Conservation (phyloP, 2,888 invertebrate species). For the Teleogryllus oceanicus region DNA sequence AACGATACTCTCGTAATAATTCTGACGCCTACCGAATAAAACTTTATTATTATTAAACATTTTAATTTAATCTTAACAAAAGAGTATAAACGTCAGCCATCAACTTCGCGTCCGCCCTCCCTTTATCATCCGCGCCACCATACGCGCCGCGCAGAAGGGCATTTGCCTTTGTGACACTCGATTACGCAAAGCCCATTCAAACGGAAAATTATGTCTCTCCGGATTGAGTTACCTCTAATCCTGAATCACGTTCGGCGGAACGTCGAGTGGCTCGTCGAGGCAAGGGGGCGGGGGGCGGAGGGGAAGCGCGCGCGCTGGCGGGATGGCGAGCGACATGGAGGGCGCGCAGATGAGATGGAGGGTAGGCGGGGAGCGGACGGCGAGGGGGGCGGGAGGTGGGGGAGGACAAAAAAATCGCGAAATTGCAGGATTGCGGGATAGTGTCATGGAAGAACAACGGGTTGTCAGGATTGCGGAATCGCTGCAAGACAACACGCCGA, state of each 20-base stretch:
- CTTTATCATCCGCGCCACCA: not conserved
- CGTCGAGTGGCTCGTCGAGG: not conserved
- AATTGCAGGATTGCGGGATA: no score
- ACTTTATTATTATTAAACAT: not conserved
- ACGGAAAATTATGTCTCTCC: conserved; percentile 3
- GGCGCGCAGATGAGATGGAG: no score
- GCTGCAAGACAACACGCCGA: no score
- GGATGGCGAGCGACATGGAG: not conserved
- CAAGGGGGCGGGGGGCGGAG: not conserved
- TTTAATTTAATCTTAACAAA: not conserved
- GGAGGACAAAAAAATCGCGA: no score
- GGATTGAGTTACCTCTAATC: conserved; percentile 11
- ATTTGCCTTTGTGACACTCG: conserved; percentile 10
- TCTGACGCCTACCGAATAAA: no score
- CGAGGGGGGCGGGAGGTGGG: no score
- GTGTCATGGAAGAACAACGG: no score
- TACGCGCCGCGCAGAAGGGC: not conserved
- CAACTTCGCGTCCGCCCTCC: not conserved
- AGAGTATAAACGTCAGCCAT: not conserved
- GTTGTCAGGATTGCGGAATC: no score
- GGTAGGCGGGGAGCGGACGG: no score
- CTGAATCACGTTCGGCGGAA: not conserved
- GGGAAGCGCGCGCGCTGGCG: not conserved
- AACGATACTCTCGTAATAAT: no score
- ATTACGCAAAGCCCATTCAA: not conserved